Evolutionary conservation across 2,113 vertebrate genomes (phyloP), one percentile per base, ranked within the genome.

Genomic region (Tiliqua scincoides): DNA sequence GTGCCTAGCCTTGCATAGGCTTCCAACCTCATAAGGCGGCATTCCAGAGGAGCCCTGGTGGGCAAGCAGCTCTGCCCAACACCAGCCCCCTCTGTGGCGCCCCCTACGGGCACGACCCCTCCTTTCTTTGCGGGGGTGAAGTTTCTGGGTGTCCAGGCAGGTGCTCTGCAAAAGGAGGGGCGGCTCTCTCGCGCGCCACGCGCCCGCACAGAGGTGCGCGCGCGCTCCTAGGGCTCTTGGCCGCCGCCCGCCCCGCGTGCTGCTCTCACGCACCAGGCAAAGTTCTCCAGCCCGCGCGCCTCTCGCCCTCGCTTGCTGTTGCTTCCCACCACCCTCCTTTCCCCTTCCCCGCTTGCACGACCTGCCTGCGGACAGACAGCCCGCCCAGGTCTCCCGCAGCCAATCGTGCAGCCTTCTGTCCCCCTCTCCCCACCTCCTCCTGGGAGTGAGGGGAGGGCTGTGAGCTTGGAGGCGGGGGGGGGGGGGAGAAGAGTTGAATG

Each of bases 351-450:
- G 54, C 14, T 11, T 1, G 2, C 1, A 0, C 23, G 85, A 73
- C 89, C 91, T 8, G 89, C 85, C 78, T 15, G 6, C n/a, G 65
- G 82, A 54, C 83, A 9, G 73, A 2, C 15, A 25, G 74, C 73
- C 78, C 82, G 52, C 63, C 84, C 93, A 63, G 37, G 32, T 9
- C 30, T n/a, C 72, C 25, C 3, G 1, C 89, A 91, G 93, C 95
- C 94, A 95, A 94, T 95, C 88, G 93, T 76, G 85, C 80, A 35
- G 92, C 77, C 62, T 63, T 9, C 89, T 94, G 93, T 85, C 92
- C 78, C 84, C 73, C 61, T 80, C 73, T 30, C 68, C 89, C 94
- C 93, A 27, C 93, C 94, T 87, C 90, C 88, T 27, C 65, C 75
- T 20, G 82, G 85, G 86, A 20, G 52, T 43, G 70, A 54, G 7